These are phyloP conservation scores for Lasiurus cinereus DNA, from an alignment of 2,113 vertebrate species.

Conservation along the genomic window DNA sequence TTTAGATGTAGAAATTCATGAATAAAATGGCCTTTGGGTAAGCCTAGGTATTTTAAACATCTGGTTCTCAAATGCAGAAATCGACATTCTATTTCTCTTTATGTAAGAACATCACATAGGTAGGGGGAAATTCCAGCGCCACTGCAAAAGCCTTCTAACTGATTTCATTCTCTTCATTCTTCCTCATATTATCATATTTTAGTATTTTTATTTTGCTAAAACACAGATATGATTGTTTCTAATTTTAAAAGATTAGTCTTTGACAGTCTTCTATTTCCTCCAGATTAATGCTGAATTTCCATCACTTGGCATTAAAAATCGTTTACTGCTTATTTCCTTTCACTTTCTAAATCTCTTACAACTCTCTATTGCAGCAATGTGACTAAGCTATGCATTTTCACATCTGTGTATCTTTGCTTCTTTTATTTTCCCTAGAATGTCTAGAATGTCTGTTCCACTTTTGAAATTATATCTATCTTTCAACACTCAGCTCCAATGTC, in stretches of 20 bases:
- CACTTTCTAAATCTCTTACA: not conserved
- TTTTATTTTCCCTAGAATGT: not conserved
- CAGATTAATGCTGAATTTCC: not conserved
- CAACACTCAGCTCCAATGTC: not conserved
- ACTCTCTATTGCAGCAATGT: not conserved
- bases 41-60: slow-evolving; percentile 84
- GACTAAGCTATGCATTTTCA: not conserved
- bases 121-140: slow-evolving; percentile 24
- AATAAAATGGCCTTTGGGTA: slow-evolving; percentile 84
- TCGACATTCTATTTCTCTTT: slow-evolving; percentile 72
- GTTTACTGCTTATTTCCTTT: slow-evolving; percentile 10
- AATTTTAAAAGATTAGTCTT: slow-evolving; percentile 46
- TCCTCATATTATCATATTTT: slow-evolving; percentile 48
- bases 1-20: slow-evolving; percentile 83
- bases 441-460: not conserved
- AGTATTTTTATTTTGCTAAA: slow-evolving; percentile 58
- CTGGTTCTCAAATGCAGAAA: slow-evolving; percentile 82
- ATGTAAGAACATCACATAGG: slow-evolving; percentile 70
- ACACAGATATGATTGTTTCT: slow-evolving; percentile 18
- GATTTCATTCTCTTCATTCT: slow-evolving; percentile 60
- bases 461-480: not conserved
- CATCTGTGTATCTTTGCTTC: not conserved
- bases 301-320: not conserved
- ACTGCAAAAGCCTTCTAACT: not conserved
- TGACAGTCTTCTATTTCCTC: not conserved